Evolutionary conservation across 2,113 vertebrate species (phyloP).

Genomic region (Phainopepla nitens): DNA sequence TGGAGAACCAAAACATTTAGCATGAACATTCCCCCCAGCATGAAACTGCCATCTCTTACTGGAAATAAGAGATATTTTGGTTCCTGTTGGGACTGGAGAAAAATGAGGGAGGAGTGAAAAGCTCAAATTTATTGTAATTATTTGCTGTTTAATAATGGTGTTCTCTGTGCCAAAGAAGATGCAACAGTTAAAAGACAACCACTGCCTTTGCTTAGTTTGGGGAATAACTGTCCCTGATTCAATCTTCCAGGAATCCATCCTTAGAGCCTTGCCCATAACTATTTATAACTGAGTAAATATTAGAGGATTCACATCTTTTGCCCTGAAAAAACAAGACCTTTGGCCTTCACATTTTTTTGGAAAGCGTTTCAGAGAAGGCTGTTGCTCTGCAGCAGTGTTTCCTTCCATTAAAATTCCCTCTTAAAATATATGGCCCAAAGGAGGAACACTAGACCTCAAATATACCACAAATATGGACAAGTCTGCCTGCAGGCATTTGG

Average conservation of each 20-base stretch:
- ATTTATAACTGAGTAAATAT: slow-evolving; percentile 27
- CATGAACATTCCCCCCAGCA: neutral
- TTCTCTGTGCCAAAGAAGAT: neutral
- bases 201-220: neutral
- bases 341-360: neutral
- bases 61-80: neutral
- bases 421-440: slow-evolving; percentile 25
- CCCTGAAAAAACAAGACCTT: neutral
- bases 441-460: slow-evolving; percentile 4
- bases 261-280: neutral
- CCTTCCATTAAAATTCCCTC: slow-evolving; percentile 37
- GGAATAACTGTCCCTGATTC: neutral
- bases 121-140: neutral
- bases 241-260: slow-evolving; percentile 2
- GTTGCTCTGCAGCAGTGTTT: neutral
- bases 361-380: neutral
- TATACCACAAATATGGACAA: slow-evolving; percentile 34
- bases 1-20: neutral
- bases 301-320: neutral
- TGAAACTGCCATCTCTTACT: neutral
- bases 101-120: neutral
- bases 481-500: slow-evolving; percentile 14
- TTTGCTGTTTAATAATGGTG: neutral
- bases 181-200: neutral
- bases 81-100: neutral